Percentiles rank a stretch among this genome's conserved stretches.
Evolutionary conservation across 2,888 invertebrate genomes (phyloP).

Genomic region (Empis livida): DNA sequence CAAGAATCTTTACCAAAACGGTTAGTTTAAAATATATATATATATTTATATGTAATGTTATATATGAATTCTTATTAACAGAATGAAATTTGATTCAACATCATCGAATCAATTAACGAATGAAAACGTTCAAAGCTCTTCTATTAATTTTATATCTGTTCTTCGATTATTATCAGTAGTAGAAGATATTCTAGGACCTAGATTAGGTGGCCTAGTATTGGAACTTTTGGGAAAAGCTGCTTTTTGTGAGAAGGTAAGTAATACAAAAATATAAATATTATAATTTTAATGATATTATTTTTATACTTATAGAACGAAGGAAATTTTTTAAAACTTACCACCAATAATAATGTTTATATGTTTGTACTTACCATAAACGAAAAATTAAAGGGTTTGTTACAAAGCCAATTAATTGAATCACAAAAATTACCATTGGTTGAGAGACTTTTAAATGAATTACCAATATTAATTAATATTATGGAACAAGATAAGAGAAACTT

Average conservation of each 20-base stretch:
- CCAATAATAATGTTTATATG: not conserved
- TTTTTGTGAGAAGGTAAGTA: slow-evolving; percentile 11
- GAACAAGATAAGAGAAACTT: too few relatives aligned
- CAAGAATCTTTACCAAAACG: too few relatives aligned
- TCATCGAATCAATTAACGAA: too few relatives aligned
- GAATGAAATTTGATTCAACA: too few relatives aligned
- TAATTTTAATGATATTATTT: not conserved
- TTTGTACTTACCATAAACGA: not conserved
- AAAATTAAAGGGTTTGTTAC: not conserved
- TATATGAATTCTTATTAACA: too few relatives aligned
- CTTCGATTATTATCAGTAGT: slow-evolving; percentile 9
- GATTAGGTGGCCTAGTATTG: slow-evolving; percentile 10
- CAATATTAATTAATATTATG: too few relatives aligned
- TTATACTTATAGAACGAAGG: not conserved
- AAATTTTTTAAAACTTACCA: not conserved
- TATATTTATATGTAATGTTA: too few relatives aligned
- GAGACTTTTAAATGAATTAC: too few relatives aligned
- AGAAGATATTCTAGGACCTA: slow-evolving; percentile 9
- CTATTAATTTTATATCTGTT: slow-evolving; percentile 8
- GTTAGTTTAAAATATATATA: too few relatives aligned
- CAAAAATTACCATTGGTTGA: not conserved
- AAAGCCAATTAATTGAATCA: not conserved
- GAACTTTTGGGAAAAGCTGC: slow-evolving; percentile 10
- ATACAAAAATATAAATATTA: not conserved
- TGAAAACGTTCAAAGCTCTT: too few relatives aligned